phyloP scores from a whole-genome alignment of 2,888 invertebrate genomes.

The Papilio gigon region DNA sequence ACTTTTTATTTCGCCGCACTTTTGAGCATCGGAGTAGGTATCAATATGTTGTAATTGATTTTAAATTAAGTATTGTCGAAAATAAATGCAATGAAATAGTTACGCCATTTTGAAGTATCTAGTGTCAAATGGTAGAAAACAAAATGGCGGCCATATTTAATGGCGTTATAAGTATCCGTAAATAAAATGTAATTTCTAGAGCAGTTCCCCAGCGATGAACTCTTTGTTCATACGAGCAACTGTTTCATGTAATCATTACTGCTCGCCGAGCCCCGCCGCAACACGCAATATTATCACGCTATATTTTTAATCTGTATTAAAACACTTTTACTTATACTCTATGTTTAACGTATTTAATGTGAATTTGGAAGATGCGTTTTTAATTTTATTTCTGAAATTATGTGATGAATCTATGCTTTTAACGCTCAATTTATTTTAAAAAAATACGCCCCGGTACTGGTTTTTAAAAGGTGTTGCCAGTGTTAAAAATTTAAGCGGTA shows the following conservation, averaged over 20 bases:
- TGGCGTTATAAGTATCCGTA: conserved; percentile 37
- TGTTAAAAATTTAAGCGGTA: no score
- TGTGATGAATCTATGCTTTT: not conserved
- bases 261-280: conserved; percentile 23
- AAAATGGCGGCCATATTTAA: conserved; percentile 34
- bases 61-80: no score
- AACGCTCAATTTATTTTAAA: no score
- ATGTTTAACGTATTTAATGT: not conserved
- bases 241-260: conserved; percentile 39
- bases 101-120: not conserved
- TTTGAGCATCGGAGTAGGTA: no score
- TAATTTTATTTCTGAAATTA: not conserved
- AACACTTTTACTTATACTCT: conserved; percentile 15
- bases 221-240: conserved; percentile 39
- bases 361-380: not conserved
- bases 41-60: no score
- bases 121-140: not conserved
- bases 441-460: no score
- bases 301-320: conserved; percentile 37
- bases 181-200: conserved; percentile 39
- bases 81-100: not conserved
- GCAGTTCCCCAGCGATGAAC: conserved; percentile 38
- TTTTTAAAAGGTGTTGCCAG: no score
- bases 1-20: no score
- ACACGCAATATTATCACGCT: conserved; percentile 37